Base-by-base conservation (phyloP, 2,888 invertebrate species). In the Leucozona laternaria region DNA sequence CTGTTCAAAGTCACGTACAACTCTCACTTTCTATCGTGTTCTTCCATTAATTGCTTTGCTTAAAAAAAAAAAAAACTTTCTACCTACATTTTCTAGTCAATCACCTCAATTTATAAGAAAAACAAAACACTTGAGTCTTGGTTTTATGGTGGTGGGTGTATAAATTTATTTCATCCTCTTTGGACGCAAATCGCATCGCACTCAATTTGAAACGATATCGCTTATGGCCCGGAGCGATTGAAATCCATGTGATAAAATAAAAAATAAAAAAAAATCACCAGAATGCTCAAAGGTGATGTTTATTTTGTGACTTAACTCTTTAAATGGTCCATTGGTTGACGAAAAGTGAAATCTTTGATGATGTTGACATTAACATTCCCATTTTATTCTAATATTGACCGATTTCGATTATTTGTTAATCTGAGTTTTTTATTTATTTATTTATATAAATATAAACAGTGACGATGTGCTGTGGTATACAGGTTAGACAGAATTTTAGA, bases 1-100 rank as follows among this genome's bases (percentile, higher is more conserved):
- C 3, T 20, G 50, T 25, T 37, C 28, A 22, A 25, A 72, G 68
- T 68, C 80, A 85, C 84, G 76, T 84, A 64, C 22, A 48, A 85
- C 85, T 85, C 77, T 85, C 71, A 77, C 85, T 85, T 85, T 85
- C 85, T 45, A 37, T 80, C 43, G 48, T 68, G 79, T 70, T 71
- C 20, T 66, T 58, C 17, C 60, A 73, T 77, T 50, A 37, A 48
- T 31, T 66, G 48, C 57, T 37, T 73, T 31, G 43, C 72, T 77
- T 62, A 8, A 43, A 3, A 8, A 6, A 28, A 50, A 17, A 57
- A 79, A 64, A 79, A 80, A 80, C 79, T 85, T 85, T 85, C 85
- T 80, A 77, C 48, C 28, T 60, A 22, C 13, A 71, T 68, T 85
- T 84, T 85, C 80, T 80, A 85, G 85, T 85, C 85, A 77, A 80